Evolutionary conservation across 2,888 invertebrate species (phyloP), one percentile per base, ranked within the genome.

Genomic region (Drosophila bunnanda): DNA sequence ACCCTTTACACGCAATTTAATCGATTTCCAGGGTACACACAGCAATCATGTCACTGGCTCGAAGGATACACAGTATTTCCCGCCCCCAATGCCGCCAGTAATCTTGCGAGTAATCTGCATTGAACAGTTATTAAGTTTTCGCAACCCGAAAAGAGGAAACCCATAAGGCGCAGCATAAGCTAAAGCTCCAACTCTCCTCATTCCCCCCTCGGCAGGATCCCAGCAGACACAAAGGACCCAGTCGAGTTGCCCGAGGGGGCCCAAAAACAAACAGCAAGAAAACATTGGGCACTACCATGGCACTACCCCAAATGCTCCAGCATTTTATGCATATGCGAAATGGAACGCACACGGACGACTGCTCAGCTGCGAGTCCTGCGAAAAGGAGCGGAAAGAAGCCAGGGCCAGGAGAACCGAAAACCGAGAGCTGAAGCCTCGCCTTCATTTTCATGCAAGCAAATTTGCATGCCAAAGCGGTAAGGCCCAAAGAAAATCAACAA

Each of bases 371-470:
- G 62, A 28, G 62, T 46, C 32, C 64, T 64, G 57, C 46, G 46
- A 25, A 17, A 43, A 32, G 57, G n/a, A 72, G 53, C 53, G 44
- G 22, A 22, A 38, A 20, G 38, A 43, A 61, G 55, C 25, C 39
- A 30, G 34, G 32, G 44, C 50, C 50, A 58, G 61, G 32, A 20
- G 58, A 25, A 12, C 61, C 12, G 43, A 41, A 34, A 28, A 17
- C 39, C 28, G 34, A 53, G 53, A 30, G 15, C 55, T 20, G 28
- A 34, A 54, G 57, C 43, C 43, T 55, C 41, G 86, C 86, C 86
- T 86, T 82, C 85, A 77, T 82, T 84, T 77, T 74, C 75, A 84
- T 79, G 86, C 82, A 80, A 77, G 85, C 82, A 84, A 88, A 88
- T 84, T 84, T 88, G 86, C 88, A 88, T 88, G 67, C 74, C 78